Conservation (phyloP, 2,797 vertebrate species). For the Macrochelys suwanniensis region DNA sequence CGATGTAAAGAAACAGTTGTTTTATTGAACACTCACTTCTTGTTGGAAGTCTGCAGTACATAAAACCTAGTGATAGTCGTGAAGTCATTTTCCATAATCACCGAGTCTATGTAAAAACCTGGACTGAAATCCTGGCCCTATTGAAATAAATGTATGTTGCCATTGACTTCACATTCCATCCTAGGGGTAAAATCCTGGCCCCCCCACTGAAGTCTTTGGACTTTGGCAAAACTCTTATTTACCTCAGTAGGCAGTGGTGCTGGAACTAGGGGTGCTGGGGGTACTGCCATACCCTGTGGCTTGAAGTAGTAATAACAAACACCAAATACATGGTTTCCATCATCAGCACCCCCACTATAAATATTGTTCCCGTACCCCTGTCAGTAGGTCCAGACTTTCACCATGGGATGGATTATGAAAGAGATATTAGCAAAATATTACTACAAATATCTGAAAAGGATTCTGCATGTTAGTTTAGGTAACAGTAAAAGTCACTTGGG, state of each 20-base stretch:
- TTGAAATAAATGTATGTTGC: not conserved
- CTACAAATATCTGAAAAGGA: not conserved
- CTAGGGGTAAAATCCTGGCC: not conserved
- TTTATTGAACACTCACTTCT: accelerated
- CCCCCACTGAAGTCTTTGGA: not conserved
- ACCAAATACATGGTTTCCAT: no score
- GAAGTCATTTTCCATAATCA: not conserved
- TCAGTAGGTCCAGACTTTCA: not conserved
- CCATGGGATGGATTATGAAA: not conserved
- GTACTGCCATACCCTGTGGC: no score
- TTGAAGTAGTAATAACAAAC: no score
- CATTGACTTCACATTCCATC: not conserved
- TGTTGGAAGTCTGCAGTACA: not conserved
- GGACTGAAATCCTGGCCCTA: not conserved
- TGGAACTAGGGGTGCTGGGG: no score
- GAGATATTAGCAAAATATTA: not conserved
- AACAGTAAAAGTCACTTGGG: not conserved
- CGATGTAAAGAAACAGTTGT: not conserved
- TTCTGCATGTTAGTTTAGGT: not conserved
- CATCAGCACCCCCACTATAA: no score
- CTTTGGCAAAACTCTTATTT: not conserved
- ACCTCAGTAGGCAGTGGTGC: not conserved
- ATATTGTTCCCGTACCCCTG: no score
- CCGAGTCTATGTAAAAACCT: not conserved
- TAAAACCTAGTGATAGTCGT: not conserved